Evolutionary conservation across 2,888 invertebrate species (phyloP).

Genomic region (Drosophila kanekoi): DNA sequence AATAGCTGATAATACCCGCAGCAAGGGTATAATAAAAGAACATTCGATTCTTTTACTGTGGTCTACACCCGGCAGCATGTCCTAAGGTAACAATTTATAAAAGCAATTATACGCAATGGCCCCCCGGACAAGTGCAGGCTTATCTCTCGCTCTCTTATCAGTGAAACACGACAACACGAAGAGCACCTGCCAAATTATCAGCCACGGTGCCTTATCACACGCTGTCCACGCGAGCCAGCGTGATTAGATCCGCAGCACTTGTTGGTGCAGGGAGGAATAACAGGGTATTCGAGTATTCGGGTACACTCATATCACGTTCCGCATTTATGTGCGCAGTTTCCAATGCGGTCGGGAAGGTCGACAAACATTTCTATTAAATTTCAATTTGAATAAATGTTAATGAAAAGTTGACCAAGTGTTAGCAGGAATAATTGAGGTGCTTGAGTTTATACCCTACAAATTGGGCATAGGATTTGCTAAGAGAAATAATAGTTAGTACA

Average conservation of each 20-base stretch:
- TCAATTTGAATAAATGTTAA: slow-evolving; percentile 3
- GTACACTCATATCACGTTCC: slow-evolving; percentile 6
- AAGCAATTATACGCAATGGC: slow-evolving; percentile 10
- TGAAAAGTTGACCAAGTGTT: background rate
- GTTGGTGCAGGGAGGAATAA: background rate
- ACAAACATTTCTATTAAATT: slow-evolving; percentile 28
- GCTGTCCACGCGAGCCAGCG: slow-evolving; percentile 16
- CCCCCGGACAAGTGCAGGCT: slow-evolving; percentile 19
- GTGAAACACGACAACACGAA: slow-evolving; percentile 6
- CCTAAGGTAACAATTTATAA: slow-evolving; percentile 6
- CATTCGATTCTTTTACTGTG: slow-evolving; percentile 8
- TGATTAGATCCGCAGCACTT: slow-evolving; percentile 16
- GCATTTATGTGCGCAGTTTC: slow-evolving; percentile 32
- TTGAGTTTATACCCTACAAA: background rate
- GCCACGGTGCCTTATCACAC: slow-evolving; percentile 29
- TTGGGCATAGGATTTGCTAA: background rate
- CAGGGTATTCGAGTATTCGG: background rate
- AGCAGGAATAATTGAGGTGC: background rate
- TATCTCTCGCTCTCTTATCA: slow-evolving; percentile 23
- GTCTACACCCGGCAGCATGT: background rate
- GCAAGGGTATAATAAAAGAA: background rate
- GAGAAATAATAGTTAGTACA: background rate
- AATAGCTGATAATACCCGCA: background rate
- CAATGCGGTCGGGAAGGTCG: slow-evolving; percentile 13
- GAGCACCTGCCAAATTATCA: slow-evolving; percentile 30